Evolutionary conservation across 2,797 vertebrate genomes (phyloP).

Genomic region (Platalea minor): DNA sequence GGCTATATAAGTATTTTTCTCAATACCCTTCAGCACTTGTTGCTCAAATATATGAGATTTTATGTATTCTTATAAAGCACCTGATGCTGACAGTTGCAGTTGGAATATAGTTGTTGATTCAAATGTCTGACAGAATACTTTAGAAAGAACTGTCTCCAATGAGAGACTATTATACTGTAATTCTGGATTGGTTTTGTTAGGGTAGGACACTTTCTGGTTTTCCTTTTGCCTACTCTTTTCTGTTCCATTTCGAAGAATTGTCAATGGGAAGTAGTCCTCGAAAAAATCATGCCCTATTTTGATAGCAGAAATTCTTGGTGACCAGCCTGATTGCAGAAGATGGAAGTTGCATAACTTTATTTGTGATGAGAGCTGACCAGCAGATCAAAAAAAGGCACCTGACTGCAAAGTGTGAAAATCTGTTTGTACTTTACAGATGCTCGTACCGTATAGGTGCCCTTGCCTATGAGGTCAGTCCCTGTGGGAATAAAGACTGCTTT

Average conservation of each 20-base stretch:
- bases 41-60: background rate
- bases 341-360: background rate
- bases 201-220: background rate
- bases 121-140: background rate
- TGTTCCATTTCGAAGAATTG: background rate
- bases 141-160: background rate
- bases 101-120: background rate
- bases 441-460: background rate
- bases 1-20: background rate
- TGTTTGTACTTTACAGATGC: background rate
- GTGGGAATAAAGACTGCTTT: background rate
- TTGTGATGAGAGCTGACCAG: background rate
- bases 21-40: background rate
- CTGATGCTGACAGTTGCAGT: background rate
- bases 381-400: background rate
- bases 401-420: background rate
- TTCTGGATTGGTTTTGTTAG: background rate
- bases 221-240: background rate
- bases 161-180: background rate
- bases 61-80: background rate
- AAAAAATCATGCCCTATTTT: background rate
- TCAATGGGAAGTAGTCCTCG: background rate
- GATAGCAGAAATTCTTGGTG: background rate
- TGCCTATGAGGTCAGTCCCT: background rate
- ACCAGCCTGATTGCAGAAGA: background rate